A percentile compares a stretch with the other conserved stretches of the same genome.
These are phyloP conservation scores for Pelusios castaneus DNA, from an alignment of 2,113 vertebrate species.

Conservation along the genomic window DNA sequence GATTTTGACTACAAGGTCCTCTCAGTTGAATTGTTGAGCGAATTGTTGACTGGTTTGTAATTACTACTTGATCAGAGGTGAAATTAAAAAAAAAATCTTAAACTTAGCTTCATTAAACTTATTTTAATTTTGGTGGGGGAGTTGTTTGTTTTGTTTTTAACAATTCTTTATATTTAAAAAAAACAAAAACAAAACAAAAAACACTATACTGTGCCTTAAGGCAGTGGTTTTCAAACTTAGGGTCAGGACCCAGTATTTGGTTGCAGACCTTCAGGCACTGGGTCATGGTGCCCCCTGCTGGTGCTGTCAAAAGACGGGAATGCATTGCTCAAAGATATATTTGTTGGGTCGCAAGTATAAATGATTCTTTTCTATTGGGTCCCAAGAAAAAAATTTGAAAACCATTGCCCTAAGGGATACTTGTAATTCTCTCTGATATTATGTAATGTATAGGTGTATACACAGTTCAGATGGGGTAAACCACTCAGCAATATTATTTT, in stretches of 20 bases:
- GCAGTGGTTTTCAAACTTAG: no score
- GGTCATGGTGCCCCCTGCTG: no score
- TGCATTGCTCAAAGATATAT: no score
- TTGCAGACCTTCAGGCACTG: no score
- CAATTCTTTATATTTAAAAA: conserved; percentile 69
- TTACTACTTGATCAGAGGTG: conserved; percentile 45
- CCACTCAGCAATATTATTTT: conserved; percentile 5
- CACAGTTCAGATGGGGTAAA: conserved; percentile 61
- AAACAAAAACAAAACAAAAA: no score
- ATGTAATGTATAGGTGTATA: conserved; percentile 56
- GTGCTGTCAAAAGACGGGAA: no score
- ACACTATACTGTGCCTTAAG: no score
- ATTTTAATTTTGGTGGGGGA: conserved; percentile 42
- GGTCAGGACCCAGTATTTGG: no score
- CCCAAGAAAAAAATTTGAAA: no score
- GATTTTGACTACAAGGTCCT: conserved; percentile 22
- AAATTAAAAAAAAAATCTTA: conserved; percentile 55
- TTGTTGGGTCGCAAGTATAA: no score
- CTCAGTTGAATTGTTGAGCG: background rate
- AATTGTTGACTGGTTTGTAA: background rate
- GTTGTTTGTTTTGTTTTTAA: conserved; percentile 31
- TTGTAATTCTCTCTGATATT: conserved; percentile 57
- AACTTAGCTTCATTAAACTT: conserved; percentile 51
- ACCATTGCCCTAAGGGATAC: background rate
- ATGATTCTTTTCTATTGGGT: no score